Percentiles rank a stretch among this genome's conserved stretches.
phyloP scores from a whole-genome alignment of 2,797 vertebrate species.

The Tragelaphus oryx region DNA sequence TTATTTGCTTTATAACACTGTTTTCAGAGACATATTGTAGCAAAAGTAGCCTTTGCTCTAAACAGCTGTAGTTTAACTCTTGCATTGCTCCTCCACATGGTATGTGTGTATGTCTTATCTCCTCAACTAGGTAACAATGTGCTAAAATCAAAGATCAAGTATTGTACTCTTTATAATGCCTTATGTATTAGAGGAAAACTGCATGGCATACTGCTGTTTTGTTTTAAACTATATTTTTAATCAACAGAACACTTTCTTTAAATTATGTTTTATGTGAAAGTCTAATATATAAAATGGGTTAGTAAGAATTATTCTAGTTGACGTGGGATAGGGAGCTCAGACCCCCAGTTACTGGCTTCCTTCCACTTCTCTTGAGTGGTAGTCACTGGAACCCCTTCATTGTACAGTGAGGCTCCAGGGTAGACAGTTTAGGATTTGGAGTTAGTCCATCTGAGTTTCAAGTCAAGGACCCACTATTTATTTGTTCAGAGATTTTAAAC shows the following conservation, averaged over 20 bases:
- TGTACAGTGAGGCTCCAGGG: background rate
- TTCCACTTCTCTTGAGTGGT: background rate
- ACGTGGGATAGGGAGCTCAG: background rate
- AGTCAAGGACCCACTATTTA: background rate
- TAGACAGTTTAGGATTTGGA: background rate
- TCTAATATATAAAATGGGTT: background rate
- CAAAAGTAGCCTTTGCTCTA: constrained; percentile 32
- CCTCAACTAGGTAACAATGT: background rate
- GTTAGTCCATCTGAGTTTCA: background rate
- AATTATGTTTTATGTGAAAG: background rate
- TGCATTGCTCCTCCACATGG: background rate
- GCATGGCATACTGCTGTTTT: background rate
- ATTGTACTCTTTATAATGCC: background rate
- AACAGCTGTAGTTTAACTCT: constrained; percentile 32
- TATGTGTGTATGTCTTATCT: background rate
- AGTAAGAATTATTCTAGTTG: background rate
- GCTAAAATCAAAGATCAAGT: background rate
- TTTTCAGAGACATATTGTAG: constrained; percentile 21
- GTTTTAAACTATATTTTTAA: background rate
- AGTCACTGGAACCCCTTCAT: background rate
- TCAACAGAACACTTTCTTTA: background rate
- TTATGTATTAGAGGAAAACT: background rate
- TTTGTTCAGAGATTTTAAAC: background rate
- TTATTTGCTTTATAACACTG: constrained; percentile 51
- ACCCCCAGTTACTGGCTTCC: background rate